phyloP scores from a whole-genome alignment of 2,888 invertebrate species.

The Trachelus troglodyta region DNA sequence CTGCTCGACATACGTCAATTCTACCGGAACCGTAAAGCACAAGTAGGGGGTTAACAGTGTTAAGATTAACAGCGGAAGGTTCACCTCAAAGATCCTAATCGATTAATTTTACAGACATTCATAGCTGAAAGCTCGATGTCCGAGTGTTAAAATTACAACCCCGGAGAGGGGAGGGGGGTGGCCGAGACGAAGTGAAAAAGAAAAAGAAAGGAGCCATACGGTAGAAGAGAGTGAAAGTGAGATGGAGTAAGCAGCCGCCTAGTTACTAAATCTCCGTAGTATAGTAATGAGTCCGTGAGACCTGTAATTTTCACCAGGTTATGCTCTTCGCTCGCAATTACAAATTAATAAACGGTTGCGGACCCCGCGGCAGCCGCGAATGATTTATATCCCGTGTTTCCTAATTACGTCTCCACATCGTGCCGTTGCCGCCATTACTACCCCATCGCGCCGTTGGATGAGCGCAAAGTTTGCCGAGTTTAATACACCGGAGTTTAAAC shows the following conservation, averaged over 20 bases:
- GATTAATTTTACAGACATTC: neutral
- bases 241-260: slow-evolving; percentile 11
- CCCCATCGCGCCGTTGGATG: neutral
- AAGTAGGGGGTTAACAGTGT: neutral
- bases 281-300: slow-evolving; percentile 49
- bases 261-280: slow-evolving; percentile 51
- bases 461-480: slow-evolving; percentile 3
- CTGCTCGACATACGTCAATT: too few species aligned
- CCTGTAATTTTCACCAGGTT: slow-evolving; percentile 54
- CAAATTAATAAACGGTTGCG: slow-evolving; percentile 58
- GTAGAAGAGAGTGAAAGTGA: neutral
- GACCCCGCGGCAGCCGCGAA: slow-evolving; percentile 21
- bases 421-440: slow-evolving; percentile 1
- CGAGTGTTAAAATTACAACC: neutral
- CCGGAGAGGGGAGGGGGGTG: neutral
- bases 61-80: too few species aligned
- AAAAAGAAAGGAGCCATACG: neutral
- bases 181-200: slow-evolving; percentile 31
- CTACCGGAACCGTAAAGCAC: neutral
- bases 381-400: slow-evolving; percentile 54
- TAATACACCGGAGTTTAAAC: slow-evolving; percentile 24
- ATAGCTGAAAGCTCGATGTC: neutral
- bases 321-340: slow-evolving; percentile 50
- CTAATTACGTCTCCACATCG: slow-evolving; percentile 41
- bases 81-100: too few species aligned